phyloP scores from a whole-genome alignment of 2,888 invertebrate species.

The Tiphia femorata region DNA sequence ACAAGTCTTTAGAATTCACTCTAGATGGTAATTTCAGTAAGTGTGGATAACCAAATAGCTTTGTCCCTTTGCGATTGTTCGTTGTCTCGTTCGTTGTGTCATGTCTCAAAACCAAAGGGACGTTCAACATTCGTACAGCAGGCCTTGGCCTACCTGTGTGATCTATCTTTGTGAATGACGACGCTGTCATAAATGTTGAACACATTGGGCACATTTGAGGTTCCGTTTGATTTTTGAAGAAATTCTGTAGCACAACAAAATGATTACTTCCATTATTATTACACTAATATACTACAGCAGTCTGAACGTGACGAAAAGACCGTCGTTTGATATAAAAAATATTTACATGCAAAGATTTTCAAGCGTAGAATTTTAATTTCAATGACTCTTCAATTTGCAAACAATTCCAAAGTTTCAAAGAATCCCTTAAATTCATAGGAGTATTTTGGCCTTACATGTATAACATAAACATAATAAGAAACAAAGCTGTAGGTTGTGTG shows the following conservation, averaged over 20 bases:
- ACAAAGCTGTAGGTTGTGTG: no score
- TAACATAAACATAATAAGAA: no score
- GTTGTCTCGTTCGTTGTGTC: constrained; percentile 69
- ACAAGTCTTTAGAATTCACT: constrained; percentile 70
- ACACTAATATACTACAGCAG: no score
- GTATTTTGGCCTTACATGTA: no score
- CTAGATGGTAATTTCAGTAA: constrained; percentile 72
- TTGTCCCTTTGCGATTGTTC: constrained; percentile 67
- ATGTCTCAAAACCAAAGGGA: constrained; percentile 72
- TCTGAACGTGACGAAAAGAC: no score
- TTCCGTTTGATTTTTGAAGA: constrained; percentile 60
- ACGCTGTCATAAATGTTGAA: constrained; percentile 49
- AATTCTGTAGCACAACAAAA: constrained; percentile 59
- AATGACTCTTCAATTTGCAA: no score
- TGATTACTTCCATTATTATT: constrained; percentile 2
- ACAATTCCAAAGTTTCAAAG: no score
- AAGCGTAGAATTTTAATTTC: no score
- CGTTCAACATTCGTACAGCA: constrained; percentile 69
- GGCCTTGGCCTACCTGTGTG: constrained; percentile 62
- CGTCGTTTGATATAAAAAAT: no score
- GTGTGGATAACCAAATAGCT: constrained; percentile 72
- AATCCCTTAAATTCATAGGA: no score
- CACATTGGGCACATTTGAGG: constrained; percentile 59
- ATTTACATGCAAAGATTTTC: no score
- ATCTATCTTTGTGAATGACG: constrained; percentile 62